A percentile compares a stretch with the other conserved stretches of the same genome.
phyloP scores from a whole-genome alignment of 2,797 vertebrate species.

The Ispidina lecontei region DNA sequence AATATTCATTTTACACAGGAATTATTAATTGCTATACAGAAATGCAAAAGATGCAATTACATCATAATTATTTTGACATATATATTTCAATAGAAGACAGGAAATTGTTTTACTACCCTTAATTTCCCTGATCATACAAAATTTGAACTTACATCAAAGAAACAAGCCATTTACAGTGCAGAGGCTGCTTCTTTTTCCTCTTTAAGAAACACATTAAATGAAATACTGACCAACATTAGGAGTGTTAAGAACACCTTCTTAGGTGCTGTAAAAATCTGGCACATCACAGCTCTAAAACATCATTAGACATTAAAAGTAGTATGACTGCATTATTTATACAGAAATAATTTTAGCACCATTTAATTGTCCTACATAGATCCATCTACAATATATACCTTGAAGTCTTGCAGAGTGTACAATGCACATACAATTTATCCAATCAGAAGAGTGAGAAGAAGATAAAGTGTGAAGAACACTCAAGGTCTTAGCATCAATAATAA shows the following conservation, averaged over 20 bases:
- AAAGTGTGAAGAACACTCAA: slow-evolving; percentile 76
- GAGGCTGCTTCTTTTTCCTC: background rate
- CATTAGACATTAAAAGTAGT: background rate
- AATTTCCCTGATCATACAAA: background rate
- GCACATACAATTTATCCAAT: slow-evolving; percentile 83
- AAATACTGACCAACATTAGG: background rate
- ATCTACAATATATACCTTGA: slow-evolving; percentile 74
- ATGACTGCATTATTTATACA: background rate
- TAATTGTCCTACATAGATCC: background rate
- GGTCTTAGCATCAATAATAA: slow-evolving; percentile 80
- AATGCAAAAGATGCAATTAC: background rate
- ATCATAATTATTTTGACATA: background rate
- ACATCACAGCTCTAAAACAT: background rate
- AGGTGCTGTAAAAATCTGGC: background rate
- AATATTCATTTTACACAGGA: background rate
- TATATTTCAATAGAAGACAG: background rate
- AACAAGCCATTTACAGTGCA: background rate
- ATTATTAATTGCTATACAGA: background rate
- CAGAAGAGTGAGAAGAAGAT: slow-evolving; percentile 71
- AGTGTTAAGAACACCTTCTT: background rate
- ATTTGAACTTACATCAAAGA: background rate
- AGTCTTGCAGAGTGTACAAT: slow-evolving; percentile 79
- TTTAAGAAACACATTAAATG: background rate
- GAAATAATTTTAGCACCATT: background rate
- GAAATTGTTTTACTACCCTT: background rate